Percentiles rank a stretch among this genome's conserved stretches.
These are phyloP conservation scores for Iguana delicatissima DNA, from an alignment of 2,797 vertebrate species.

Conservation along the genomic window DNA sequence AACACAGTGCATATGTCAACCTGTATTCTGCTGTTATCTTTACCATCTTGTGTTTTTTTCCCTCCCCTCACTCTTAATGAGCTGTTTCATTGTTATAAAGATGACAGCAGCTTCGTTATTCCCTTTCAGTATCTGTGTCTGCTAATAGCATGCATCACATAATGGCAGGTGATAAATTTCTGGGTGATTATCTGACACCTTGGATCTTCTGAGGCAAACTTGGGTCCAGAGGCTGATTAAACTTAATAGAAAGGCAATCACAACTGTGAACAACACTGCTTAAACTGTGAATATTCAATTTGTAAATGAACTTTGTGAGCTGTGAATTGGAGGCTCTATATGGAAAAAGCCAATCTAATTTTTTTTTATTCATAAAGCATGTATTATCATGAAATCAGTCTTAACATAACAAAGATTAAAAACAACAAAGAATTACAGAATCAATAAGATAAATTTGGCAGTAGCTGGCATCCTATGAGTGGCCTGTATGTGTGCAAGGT, in stretches of 20 bases:
- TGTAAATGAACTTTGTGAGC: background rate
- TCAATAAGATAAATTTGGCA: no score
- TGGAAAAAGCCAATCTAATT: background rate
- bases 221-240: slow-evolving; percentile 9
- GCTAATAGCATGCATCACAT: background rate
- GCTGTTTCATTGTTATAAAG: background rate
- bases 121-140: slow-evolving; percentile 1
- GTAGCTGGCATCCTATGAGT: no score
- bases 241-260: background rate
- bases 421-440: no score
- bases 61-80: background rate
- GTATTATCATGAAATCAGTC: no score
- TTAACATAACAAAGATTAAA: no score
- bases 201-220: background rate
- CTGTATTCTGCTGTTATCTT: background rate
- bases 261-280: background rate
- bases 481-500: no score
- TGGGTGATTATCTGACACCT: background rate
- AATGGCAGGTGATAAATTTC: background rate
- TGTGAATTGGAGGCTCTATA: background rate
- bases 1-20: background rate
- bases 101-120: background rate
- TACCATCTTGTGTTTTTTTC: background rate
- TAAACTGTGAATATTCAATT: background rate
- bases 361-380: no score